Conservation (phyloP, 2,113 vertebrate genomes). For the Ailurus styani region DNA sequence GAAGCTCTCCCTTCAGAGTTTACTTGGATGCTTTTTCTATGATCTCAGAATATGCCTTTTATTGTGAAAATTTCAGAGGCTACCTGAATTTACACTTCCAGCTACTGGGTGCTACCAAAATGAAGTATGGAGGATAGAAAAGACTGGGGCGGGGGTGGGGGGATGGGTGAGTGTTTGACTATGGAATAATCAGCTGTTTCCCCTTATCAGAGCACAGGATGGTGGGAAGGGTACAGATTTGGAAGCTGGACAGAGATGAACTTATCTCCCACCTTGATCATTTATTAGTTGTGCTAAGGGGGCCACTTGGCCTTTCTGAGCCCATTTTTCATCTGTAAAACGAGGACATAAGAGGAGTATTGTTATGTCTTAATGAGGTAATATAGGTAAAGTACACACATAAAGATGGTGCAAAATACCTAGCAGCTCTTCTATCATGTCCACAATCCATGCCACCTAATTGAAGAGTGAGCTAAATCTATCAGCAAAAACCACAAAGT, state of each 20-base stretch:
- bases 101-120: background rate
- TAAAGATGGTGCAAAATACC: background rate
- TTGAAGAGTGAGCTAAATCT: background rate
- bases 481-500: background rate
- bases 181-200: background rate
- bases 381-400: background rate
- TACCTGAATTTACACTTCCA: background rate
- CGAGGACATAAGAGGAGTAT: background rate
- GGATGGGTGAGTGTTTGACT: background rate
- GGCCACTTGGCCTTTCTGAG: background rate
- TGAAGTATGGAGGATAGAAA: background rate
- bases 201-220: background rate
- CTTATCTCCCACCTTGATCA: background rate
- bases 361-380: background rate
- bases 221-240: background rate
- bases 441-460: background rate
- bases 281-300: background rate
- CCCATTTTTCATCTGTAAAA: background rate
- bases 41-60: background rate
- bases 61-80: background rate
- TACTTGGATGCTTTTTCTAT: background rate
- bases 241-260: background rate
- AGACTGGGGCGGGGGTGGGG: too few relatives aligned
- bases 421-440: background rate
- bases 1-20: background rate